phyloP scores from a whole-genome alignment of 1,140 invertebrate species.

The Pseudomyrmex pallidus region DNA sequence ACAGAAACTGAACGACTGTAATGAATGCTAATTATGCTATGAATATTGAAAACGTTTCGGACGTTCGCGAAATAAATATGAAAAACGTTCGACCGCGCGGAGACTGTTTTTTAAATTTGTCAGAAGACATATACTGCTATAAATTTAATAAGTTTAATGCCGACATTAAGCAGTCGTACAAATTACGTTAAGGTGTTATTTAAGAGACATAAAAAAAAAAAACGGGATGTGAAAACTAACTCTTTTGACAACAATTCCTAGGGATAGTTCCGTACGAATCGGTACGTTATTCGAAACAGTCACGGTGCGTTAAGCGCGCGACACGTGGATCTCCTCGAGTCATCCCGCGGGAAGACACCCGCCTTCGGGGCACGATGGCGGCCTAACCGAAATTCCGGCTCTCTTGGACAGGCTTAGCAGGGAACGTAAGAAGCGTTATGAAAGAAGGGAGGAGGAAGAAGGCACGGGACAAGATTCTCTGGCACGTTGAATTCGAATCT shows the following conservation, averaged over 20 bases:
- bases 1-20: background rate
- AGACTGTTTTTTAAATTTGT: background rate
- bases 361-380: background rate
- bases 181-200: background rate
- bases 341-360: constrained; percentile 42
- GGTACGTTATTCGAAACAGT: constrained; percentile 50
- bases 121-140: background rate
- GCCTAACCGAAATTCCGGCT: constrained; percentile 72
- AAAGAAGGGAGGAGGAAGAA: constrained; percentile 74
- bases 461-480: constrained; percentile 82
- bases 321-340: constrained; percentile 38
- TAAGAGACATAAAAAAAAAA: background rate
- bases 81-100: background rate
- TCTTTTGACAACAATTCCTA: background rate
- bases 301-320: constrained; percentile 19
- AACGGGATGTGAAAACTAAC: background rate
- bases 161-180: background rate
- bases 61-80: background rate
- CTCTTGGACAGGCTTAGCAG: constrained; percentile 63
- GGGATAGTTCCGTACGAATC: constrained; percentile 22
- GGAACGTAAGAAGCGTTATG: constrained; percentile 74
- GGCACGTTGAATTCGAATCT: constrained; percentile 76
- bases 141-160: background rate
- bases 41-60: background rate
- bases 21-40: constrained; percentile 3